Evolutionary conservation across 2,113 vertebrate genomes (phyloP).

Genomic region (Stigmatopora argus): DNA sequence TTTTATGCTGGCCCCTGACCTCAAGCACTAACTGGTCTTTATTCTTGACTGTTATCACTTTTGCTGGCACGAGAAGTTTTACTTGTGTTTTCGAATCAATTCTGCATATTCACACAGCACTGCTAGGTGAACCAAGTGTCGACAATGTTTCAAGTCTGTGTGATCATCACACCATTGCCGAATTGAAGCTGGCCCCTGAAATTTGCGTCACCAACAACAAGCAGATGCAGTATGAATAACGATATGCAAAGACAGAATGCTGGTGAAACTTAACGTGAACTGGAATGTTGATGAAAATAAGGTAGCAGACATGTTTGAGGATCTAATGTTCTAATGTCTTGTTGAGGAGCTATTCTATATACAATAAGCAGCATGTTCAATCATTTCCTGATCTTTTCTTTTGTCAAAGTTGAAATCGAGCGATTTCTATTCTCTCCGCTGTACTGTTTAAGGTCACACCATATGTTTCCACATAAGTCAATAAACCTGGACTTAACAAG

Average conservation of each 20-base stretch:
- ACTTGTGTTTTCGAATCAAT: slow-evolving; percentile 10
- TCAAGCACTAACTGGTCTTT: not conserved
- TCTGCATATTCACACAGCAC: slow-evolving; percentile 22
- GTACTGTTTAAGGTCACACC: slow-evolving; percentile 28
- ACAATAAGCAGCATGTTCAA: slow-evolving; percentile 25
- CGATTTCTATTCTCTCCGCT: slow-evolving; percentile 36
- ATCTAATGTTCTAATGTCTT: slow-evolving; percentile 8
- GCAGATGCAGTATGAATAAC: too few relatives aligned
- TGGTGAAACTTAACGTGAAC: not conserved
- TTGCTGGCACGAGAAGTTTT: not conserved
- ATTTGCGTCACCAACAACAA: not conserved
- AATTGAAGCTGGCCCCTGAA: slow-evolving; percentile 6
- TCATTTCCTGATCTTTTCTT: slow-evolving; percentile 26
- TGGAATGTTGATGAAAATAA: not conserved
- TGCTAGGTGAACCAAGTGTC: slow-evolving; percentile 29
- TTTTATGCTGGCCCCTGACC: not conserved
- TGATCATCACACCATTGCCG: slow-evolving; percentile 23
- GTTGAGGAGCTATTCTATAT: slow-evolving; percentile 27
- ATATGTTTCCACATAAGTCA: slow-evolving; percentile 42
- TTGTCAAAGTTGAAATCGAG: slow-evolving; percentile 21
- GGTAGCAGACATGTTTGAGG: not conserved
- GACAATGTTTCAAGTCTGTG: slow-evolving; percentile 46
- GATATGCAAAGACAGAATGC: too few relatives aligned
- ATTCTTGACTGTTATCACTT: not conserved
- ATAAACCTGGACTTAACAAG: slow-evolving; percentile 19